phyloP scores from a whole-genome alignment of 2,113 vertebrate species.

The Pyrgilauda ruficollis region DNA sequence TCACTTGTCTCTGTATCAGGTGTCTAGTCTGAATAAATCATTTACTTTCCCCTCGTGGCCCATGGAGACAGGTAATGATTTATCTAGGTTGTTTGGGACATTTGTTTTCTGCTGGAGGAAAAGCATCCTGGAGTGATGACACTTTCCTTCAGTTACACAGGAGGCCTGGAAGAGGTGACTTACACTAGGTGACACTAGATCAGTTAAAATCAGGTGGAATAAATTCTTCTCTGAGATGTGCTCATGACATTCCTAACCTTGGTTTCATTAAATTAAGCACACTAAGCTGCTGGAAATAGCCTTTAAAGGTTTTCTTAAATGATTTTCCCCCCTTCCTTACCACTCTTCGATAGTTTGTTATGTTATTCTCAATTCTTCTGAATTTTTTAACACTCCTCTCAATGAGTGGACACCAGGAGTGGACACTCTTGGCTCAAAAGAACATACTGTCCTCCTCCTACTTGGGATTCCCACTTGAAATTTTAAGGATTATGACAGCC shows the following conservation, averaged over 20 bases:
- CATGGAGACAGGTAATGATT: not conserved
- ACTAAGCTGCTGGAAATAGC: not conserved
- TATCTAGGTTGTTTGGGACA: not conserved
- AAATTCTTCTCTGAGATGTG: not conserved
- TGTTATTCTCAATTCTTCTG: not conserved
- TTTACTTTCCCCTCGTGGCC: not conserved
- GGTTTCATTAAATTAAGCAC: not conserved
- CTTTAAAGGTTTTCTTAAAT: not conserved
- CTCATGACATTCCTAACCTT: not conserved
- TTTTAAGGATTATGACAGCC: not conserved
- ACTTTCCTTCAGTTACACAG: not conserved
- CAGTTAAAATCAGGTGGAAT: not conserved
- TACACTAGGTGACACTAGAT: not conserved
- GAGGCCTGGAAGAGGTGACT: not conserved
- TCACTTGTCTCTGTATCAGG: slow-evolving; percentile 20
- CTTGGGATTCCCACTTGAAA: not conserved
- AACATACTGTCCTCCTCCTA: not conserved
- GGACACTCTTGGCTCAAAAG: not conserved
- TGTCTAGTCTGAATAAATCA: not conserved
- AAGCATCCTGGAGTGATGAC: not conserved
- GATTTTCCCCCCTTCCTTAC: not conserved
- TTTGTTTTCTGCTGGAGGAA: not conserved
- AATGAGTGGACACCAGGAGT: not conserved
- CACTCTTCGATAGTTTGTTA: not conserved
- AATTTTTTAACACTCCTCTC: not conserved